Evolutionary conservation across 2,888 invertebrate genomes (phyloP), one percentile per base, ranked within the genome.

Genomic region (Deroplatys truncata): DNA sequence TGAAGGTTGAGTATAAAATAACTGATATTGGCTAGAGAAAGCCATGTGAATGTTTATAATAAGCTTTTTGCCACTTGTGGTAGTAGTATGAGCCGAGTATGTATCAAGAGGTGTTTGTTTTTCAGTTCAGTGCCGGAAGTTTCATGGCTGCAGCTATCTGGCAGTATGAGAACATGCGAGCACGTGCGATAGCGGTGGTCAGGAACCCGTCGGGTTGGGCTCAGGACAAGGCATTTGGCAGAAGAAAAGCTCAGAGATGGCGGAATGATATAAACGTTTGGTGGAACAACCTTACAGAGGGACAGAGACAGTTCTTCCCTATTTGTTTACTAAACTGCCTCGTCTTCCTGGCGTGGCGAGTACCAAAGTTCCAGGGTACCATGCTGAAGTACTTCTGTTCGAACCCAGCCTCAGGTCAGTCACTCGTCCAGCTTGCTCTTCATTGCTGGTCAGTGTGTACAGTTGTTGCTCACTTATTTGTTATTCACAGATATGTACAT

Each of bases 361-460:
- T 98, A 8, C 97, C 97, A 16, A 92, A 94, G 25, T 93, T 97
- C 49, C 96, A 96, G 90, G 95, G 95, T 3, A 93, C 95, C 28
- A 98, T 99, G 98, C 93, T 97, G 86, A 96, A 95, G 92, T 98
- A 98, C 94, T 99, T 99, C 94, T 96, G 96, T 92, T 96, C 97
- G 89, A 97, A 97, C 93, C 98, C 98, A 83, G 95, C 96, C 29
- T 96, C 97, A 91, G 95, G 97, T 97, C 94, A 94, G 96, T 94
- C 85, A 84, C 85, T 88, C n/a, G n/a, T n/a, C n/a, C n/a, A n/a
- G n/a, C n/a, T n/a, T n/a, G n/a, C n/a, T n/a, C n/a, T n/a, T n/a
- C n/a, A n/a, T n/a, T n/a, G n/a, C n/a, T n/a, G n/a, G n/a, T n/a
- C n/a, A n/a, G n/a, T n/a, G n/a, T n/a, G n/a, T n/a, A n/a, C n/a